A percentile compares a stretch with the other conserved stretches of the same genome.
These are phyloP conservation scores for Acanthornis magna DNA, from an alignment of 2,797 vertebrate genomes.

Conservation along the genomic window DNA sequence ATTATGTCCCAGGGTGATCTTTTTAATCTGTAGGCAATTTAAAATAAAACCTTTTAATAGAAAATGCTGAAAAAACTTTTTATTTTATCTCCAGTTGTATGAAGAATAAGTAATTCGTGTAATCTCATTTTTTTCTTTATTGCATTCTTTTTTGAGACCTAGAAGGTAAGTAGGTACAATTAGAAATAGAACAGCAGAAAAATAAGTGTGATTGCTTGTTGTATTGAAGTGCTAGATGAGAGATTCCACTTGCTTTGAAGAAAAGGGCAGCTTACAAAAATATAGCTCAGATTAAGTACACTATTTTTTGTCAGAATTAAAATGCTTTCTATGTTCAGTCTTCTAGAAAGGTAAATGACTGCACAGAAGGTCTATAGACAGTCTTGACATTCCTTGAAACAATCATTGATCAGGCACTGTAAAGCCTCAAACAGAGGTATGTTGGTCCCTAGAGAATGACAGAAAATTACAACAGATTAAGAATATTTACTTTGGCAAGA, in stretches of 20 bases:
- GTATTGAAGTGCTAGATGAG: not conserved
- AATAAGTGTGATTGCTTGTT: not conserved
- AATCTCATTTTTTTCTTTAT: not conserved
- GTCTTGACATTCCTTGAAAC: not conserved
- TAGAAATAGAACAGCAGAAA: not conserved
- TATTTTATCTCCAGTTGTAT: not conserved
- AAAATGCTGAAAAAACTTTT: not conserved
- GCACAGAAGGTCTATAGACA: not conserved
- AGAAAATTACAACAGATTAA: slow-evolving; percentile 20
- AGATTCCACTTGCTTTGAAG: not conserved
- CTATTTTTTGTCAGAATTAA: not conserved
- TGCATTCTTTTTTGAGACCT: not conserved
- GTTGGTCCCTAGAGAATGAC: not conserved
- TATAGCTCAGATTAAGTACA: not conserved
- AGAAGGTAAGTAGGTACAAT: not conserved
- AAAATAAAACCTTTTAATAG: not conserved
- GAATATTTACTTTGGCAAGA: slow-evolving; percentile 19
- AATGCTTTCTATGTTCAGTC: not conserved
- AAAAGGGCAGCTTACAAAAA: not conserved
- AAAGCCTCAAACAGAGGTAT: not conserved
- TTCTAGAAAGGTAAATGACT: not conserved
- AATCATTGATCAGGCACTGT: not conserved
- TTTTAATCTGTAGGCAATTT: not conserved
- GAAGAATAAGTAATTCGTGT: not conserved
- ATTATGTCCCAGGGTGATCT: not conserved